Conservation (phyloP, 2,888 invertebrate species). For the Dorcus hopei region DNA sequence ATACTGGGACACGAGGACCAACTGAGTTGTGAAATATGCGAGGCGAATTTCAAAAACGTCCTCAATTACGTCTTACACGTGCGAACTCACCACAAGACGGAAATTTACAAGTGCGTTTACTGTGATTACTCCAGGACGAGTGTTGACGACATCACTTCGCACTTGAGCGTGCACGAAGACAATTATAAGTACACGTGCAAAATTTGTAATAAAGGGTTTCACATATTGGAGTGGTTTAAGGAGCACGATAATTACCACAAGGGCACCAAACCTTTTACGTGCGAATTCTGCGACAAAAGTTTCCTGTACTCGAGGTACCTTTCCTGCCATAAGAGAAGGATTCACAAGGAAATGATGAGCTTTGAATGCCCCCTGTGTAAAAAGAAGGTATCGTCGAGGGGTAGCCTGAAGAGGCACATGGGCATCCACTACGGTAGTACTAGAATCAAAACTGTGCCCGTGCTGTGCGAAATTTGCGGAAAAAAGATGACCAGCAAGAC, state of each 20-base stretch:
- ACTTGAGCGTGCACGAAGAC: slow-evolving; percentile 47
- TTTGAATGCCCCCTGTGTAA: slow-evolving; percentile 47
- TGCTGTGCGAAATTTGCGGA: slow-evolving; percentile 54
- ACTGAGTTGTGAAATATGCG: slow-evolving; percentile 44
- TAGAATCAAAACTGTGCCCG: slow-evolving; percentile 52
- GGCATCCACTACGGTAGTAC: slow-evolving; percentile 27
- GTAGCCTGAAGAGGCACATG: slow-evolving; percentile 47
- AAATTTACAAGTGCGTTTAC: slow-evolving; percentile 42
- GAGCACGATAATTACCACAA: slow-evolving; percentile 39
- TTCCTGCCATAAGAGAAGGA: slow-evolving; percentile 26
- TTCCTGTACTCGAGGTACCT: slow-evolving; percentile 12
- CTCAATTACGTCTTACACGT: slow-evolving; percentile 44
- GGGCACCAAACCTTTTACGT: slow-evolving; percentile 38
- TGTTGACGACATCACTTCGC: slow-evolving; percentile 42
- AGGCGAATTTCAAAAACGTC: slow-evolving; percentile 42
- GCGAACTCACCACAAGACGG: slow-evolving; percentile 40
- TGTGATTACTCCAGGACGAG: slow-evolving; percentile 42
- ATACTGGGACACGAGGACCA: slow-evolving; percentile 44
- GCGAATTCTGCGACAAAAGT: slow-evolving; percentile 37
- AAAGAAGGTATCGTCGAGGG: slow-evolving; percentile 44
- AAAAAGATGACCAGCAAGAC: slow-evolving; percentile 54
- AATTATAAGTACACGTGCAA: slow-evolving; percentile 50
- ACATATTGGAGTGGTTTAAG: slow-evolving; percentile 42
- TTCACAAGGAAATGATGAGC: slow-evolving; percentile 33
- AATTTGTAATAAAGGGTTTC: slow-evolving; percentile 50